These are phyloP conservation scores for Tetramorium parvispinum DNA, from an alignment of 1,140 invertebrate species.

Conservation along the genomic window DNA sequence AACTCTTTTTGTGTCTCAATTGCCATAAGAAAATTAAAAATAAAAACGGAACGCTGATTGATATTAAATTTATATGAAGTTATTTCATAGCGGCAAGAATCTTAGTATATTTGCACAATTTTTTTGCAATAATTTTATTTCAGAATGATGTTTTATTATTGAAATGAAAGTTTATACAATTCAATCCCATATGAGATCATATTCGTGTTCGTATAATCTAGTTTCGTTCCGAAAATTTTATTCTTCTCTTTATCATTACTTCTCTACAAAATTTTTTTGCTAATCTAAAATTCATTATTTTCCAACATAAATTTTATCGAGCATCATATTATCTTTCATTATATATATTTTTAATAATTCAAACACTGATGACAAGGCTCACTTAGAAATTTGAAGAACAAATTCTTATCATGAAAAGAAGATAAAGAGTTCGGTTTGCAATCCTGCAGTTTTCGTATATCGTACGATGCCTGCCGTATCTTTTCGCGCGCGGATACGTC, in stretches of 20 bases:
- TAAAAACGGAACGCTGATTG: background rate
- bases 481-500: background rate
- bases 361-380: background rate
- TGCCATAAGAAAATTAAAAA: background rate
- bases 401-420: conserved; percentile 1
- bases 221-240: conserved; percentile 11
- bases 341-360: conserved; percentile 6
- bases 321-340: background rate
- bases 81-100: background rate
- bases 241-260: background rate
- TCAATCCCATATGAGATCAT: background rate
- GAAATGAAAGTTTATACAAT: conserved; percentile 25
- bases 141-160: conserved; percentile 17
- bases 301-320: background rate
- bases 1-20: background rate
- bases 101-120: background rate
- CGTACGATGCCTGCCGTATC: conserved; percentile 2
- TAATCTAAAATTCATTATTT: background rate
- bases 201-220: background rate
- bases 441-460: conserved; percentile 7
- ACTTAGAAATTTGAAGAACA: background rate
- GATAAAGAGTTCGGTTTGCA: conserved; percentile 2
- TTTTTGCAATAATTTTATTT: background rate
- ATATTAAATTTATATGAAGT: conserved; percentile 6
- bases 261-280: background rate